phyloP scores from a whole-genome alignment of 2,113 vertebrate genomes.

The Salvator merianae region DNA sequence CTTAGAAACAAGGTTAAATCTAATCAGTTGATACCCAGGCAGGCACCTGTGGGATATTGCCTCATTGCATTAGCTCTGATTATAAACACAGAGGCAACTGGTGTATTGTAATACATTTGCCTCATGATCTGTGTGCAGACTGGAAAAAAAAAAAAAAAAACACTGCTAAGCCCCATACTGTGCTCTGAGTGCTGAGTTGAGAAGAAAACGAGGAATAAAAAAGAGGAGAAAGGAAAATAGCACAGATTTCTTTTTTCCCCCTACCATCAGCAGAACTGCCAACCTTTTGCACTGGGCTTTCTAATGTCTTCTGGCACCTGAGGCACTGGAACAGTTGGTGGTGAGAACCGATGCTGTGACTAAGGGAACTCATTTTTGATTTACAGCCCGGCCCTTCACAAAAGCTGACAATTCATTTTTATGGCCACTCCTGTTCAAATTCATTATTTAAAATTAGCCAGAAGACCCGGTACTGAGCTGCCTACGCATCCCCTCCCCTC shows the following conservation, averaged over 20 bases:
- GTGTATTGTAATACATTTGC: slow-evolving; percentile 49
- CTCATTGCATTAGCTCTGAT: slow-evolving; percentile 60
- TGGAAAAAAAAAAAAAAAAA: slow-evolving; percentile 18
- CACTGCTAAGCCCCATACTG: slow-evolving; percentile 39
- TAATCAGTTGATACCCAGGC: neutral
- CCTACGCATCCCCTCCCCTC: neutral
- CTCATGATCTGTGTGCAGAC: slow-evolving; percentile 20
- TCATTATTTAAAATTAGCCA: slow-evolving; percentile 56
- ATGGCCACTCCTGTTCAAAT: slow-evolving; percentile 52
- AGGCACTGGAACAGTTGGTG: slow-evolving; percentile 68
- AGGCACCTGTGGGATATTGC: slow-evolving; percentile 32
- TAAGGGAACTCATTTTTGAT: slow-evolving; percentile 58
- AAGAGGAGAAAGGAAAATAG: slow-evolving; percentile 31
- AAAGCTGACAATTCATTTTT: slow-evolving; percentile 56
- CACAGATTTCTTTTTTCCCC: slow-evolving; percentile 32
- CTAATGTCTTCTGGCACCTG: slow-evolving; percentile 71
- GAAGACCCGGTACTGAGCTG: neutral
- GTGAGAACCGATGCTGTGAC: slow-evolving; percentile 58
- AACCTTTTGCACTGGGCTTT: slow-evolving; percentile 61
- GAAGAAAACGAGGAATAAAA: neutral
- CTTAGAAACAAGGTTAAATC: slow-evolving; percentile 47
- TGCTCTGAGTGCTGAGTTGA: slow-evolving; percentile 49
- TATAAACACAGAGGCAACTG: slow-evolving; percentile 62
- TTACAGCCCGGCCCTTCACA: slow-evolving; percentile 55
- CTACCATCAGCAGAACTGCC: slow-evolving; percentile 74